phyloP scores from a whole-genome alignment of 2,888 invertebrate species.

The Cactoblastis cactorum region DNA sequence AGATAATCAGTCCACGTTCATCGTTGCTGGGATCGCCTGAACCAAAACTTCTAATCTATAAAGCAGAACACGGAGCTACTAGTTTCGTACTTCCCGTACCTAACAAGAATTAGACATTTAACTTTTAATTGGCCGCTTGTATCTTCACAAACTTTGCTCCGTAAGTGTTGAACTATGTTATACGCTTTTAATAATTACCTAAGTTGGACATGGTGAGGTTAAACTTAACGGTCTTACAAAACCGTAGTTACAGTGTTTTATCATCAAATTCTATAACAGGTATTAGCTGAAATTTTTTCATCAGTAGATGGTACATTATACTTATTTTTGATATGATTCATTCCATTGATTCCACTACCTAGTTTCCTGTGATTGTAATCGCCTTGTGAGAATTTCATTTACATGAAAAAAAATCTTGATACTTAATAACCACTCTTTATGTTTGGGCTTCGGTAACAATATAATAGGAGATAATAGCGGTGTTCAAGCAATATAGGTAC shows the following conservation, averaged over 20 bases:
- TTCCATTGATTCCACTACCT: no score
- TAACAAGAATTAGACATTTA: slow-evolving; percentile 79
- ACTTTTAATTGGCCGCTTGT: slow-evolving; percentile 79
- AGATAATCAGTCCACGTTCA: background rate
- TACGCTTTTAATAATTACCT: slow-evolving; percentile 47
- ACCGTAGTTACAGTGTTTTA: background rate
- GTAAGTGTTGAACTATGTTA: slow-evolving; percentile 75
- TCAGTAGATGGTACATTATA: no score
- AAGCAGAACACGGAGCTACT: slow-evolving; percentile 39
- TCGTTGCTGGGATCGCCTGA: slow-evolving; percentile 31
- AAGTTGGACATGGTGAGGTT: slow-evolving; percentile 28
- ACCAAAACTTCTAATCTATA: slow-evolving; percentile 56
- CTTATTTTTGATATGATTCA: no score
- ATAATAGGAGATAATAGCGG: no score
- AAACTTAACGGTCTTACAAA: background rate
- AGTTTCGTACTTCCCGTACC: slow-evolving; percentile 68
- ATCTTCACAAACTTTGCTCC: slow-evolving; percentile 67
- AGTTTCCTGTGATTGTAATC: no score
- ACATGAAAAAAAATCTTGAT: no score
- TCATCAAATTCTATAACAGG: no score
- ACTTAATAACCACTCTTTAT: no score
- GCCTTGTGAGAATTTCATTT: no score
- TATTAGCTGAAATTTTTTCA: no score
- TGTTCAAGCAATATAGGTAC: no score
- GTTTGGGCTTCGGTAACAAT: no score